Evolutionary conservation across 2,888 invertebrate species (phyloP), one percentile per base, ranked within the genome.

Genomic region (Eupithecia subfuscata): DNA sequence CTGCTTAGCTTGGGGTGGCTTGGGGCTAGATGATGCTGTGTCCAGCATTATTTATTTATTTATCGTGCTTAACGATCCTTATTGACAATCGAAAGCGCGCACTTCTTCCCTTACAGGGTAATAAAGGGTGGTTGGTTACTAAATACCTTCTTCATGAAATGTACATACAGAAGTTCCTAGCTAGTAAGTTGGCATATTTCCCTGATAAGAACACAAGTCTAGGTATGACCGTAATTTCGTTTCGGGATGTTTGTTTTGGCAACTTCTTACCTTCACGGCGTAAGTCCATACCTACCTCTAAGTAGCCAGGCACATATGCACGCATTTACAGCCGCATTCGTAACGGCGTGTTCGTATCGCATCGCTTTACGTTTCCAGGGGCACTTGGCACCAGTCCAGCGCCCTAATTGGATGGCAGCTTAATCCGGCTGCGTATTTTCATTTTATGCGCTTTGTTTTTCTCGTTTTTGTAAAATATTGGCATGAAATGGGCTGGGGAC

Each of bases 341-440:
- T 40, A 76, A 74, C 45, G 45, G 48, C 52, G 8, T 68, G 65
- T 75, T 74, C 60, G 71, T 67, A 70, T 70, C 52, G 64, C 72
- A 75, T 75, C 80, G 79, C 60, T 78, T 83, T 76, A 68, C 30
- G 37, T 76, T 77, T 77, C 72, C 63, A 68, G 30, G 65, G 48
- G 52, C 48, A 73, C 60, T 80, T 87, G 86, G 87, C 86, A 84
- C 71, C 73, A 45, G 60, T 85, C 86, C 87, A 87, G 80, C 75
- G 80, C 79, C 81, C 84, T 84, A 84, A 86, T 85, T 84, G 80
- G 78, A 85, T 70, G 77, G 71, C 12, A 56, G 74, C 78, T 77
- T 78, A 78, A 79, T 73, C 75, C 56, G 34, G 34, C 67, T 74
- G 75, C 69, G 67, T 73, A 75, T 79, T 78, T 71, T 73, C 71